A percentile compares a stretch with the other conserved stretches of the same genome.
phyloP scores from a whole-genome alignment of 2,888 invertebrate genomes.

The Drosophila birchii region DNA sequence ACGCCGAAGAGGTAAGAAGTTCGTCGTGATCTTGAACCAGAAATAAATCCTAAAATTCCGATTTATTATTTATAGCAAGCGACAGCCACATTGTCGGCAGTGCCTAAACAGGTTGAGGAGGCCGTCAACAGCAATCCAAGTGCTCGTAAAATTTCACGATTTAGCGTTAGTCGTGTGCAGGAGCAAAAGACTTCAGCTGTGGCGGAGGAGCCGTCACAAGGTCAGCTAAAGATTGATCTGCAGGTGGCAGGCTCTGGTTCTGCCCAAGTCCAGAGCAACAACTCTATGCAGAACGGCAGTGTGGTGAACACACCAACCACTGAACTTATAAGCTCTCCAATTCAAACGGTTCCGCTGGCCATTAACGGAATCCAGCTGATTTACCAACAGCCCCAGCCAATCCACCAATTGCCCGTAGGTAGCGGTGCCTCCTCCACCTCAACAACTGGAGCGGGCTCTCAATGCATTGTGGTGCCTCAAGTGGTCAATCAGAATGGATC shows the following conservation, averaged over 20 bases:
- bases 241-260: constrained; percentile 51
- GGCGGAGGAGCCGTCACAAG: constrained; percentile 50
- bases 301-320: constrained; percentile 79
- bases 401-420: constrained; percentile 24
- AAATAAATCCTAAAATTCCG: background rate
- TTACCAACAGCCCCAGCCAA: constrained; percentile 63
- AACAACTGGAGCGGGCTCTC: constrained; percentile 15
- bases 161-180: constrained; percentile 80
- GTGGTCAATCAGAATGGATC: constrained; percentile 48
- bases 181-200: constrained; percentile 67
- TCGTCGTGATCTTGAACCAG: background rate
- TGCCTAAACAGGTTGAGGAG: constrained; percentile 65
- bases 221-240: constrained; percentile 71
- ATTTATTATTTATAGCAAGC: constrained; percentile 10
- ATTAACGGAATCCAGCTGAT: constrained; percentile 73
- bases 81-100: constrained; percentile 27
- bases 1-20: constrained; percentile 70
- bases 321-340: constrained; percentile 67
- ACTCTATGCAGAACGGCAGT: constrained; percentile 61
- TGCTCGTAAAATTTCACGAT: constrained; percentile 78
- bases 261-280: constrained; percentile 44
- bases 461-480: constrained; percentile 49
- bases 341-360: constrained; percentile 63
- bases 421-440: constrained; percentile 18
- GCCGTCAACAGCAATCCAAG: constrained; percentile 31